Base-by-base conservation (phyloP, 37 sponge, comb jelly and placozoan genomes). In the Axinella damicornis region DNA sequence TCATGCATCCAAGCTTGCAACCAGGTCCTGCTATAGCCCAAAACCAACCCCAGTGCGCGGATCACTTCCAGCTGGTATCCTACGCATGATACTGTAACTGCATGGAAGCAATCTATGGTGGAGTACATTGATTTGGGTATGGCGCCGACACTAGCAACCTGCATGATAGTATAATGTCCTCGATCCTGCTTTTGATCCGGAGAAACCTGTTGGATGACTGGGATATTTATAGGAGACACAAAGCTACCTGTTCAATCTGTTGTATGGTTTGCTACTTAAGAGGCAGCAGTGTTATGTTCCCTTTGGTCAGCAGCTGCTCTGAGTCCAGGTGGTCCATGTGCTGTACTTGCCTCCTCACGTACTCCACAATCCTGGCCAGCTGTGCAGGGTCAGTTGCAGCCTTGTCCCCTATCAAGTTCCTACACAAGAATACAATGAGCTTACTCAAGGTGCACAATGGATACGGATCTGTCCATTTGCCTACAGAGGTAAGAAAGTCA, bases 341-440 rank as follows among this genome's bases (percentile, higher is more conserved):
- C 55, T 81, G 35, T 65, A 91, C 90, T 57, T 93, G 94, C 17
- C 53, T 69, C 28, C 94, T 31, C 11, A 93, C 62, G 59, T 93
- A 93, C 24, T 81, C 73, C 65, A 93, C 94, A 74, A 90, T 28
- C 30, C 18, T 31, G 2, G 75, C 87, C 56, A 93, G 74, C 40
- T 57, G 33, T 22, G 46, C 34, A 33, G 83, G 87, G 54, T 87
- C 88, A 14, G 83, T 87, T 18, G 38, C 57, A 19, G 11, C 53
- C 59, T 91, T 91, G 59, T 91, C 88, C 21, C 22, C 6, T 19
- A 91, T 27, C 25, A 86, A 33, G 64, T 85, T 84, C 56, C 87
- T 87, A 74, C 1, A 27, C n/a, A 57, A 32, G 71, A 34, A 32
- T n/a, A 69, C 6, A 33, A 27, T 16, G 18, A 79, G 5, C 18